Conservation (phyloP, 2,113 vertebrate species). For the Corythaeola cristata region DNA sequence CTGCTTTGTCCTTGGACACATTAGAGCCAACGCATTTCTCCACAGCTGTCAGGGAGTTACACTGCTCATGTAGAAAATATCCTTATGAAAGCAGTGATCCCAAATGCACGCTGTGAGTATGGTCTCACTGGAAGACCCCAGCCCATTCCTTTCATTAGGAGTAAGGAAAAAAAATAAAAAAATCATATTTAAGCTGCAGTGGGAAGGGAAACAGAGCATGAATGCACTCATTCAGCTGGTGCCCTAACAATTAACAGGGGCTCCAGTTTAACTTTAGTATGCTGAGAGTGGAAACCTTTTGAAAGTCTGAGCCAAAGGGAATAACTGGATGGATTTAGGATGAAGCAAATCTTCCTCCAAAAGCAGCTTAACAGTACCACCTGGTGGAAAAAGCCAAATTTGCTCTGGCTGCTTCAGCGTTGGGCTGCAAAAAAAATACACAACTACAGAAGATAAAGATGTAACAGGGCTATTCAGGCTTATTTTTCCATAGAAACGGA, state of each 20-base stretch:
- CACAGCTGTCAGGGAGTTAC: background rate
- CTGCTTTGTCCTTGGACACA: background rate
- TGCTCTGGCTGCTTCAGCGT: background rate
- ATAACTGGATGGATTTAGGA: background rate
- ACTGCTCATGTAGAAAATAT: background rate
- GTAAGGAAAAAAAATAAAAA: too few relatives aligned
- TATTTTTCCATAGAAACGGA: background rate
- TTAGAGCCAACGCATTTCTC: background rate
- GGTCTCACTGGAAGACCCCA: background rate
- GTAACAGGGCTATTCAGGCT: background rate
- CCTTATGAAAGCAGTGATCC: background rate
- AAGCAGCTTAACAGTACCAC: constrained; percentile 38
- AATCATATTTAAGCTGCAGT: background rate
- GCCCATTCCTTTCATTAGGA: background rate
- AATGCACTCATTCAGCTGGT: background rate
- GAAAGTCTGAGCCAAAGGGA: background rate
- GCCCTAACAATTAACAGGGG: background rate
- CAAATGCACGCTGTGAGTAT: accelerated
- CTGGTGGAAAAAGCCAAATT: constrained; percentile 26
- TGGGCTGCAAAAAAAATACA: background rate
- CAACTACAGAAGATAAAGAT: background rate
- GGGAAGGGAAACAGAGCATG: background rate
- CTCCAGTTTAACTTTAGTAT: background rate
- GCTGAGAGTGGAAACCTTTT: background rate
- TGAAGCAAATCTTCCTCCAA: background rate